A percentile compares a stretch with the other conserved stretches of the same genome.
Evolutionary conservation across 2,113 vertebrate genomes (phyloP).

Genomic region (Addax nasomaculatus): DNA sequence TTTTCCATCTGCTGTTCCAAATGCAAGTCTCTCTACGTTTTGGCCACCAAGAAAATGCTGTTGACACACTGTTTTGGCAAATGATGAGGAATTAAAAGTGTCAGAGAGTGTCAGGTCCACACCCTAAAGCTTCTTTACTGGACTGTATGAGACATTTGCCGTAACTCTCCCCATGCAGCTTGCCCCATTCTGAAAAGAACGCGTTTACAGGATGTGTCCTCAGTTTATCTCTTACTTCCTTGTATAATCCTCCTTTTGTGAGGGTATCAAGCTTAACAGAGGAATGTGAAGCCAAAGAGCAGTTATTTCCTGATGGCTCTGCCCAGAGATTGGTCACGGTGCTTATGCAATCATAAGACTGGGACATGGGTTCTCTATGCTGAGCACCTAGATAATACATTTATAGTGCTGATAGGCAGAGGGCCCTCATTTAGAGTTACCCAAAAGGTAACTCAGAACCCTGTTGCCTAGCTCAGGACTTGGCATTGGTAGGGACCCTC

Average conservation of each 20-base stretch:
- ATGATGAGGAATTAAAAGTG: neutral
- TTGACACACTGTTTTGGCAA: neutral
- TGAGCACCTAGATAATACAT: conserved; percentile 37
- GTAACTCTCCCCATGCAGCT: neutral
- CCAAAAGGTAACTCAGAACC: neutral
- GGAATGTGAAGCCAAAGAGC: neutral
- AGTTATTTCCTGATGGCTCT: conserved; percentile 43
- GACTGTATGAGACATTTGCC: neutral
- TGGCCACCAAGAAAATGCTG: neutral
- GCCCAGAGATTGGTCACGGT: conserved; percentile 1
- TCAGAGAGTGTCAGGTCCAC: conserved; percentile 42
- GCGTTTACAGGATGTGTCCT: conserved; percentile 1
- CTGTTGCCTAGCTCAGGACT: neutral
- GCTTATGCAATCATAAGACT: conserved; percentile 43
- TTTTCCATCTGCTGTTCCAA: neutral
- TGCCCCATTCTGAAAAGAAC: conserved; percentile 25
- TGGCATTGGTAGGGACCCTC: neutral
- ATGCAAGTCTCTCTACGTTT: neutral
- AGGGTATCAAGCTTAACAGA: conserved; percentile 21
- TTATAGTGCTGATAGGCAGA: conserved; percentile 13
- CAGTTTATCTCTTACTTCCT: conserved; percentile 35
- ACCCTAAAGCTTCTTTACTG: conserved; percentile 49
- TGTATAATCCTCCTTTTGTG: conserved; percentile 51
- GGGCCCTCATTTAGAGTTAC: neutral
- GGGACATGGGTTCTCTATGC: neutral